A percentile compares a stretch with the other conserved stretches of the same genome.
phyloP scores from a whole-genome alignment of 2,888 invertebrate genomes.

The Dendrolimus houi region DNA sequence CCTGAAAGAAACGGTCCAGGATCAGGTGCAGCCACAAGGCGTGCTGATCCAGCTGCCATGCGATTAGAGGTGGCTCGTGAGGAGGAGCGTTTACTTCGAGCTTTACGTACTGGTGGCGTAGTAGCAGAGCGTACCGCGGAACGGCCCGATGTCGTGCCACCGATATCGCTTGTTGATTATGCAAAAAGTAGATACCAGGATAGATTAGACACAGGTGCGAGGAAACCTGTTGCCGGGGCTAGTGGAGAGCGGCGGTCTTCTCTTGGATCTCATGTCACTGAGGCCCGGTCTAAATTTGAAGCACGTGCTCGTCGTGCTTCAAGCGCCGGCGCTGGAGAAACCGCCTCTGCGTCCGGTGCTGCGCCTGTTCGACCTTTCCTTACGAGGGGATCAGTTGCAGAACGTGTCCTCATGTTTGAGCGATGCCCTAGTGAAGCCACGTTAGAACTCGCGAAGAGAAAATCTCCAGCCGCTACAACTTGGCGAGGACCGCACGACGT shows the following conservation, averaged over 20 bases:
- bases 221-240: conserved; percentile 62
- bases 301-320: conserved; percentile 69
- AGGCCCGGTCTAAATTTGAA: conserved; percentile 68
- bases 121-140: conserved; percentile 64
- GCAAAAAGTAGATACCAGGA: conserved; percentile 81
- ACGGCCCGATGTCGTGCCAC: conserved; percentile 67
- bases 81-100: conserved; percentile 86
- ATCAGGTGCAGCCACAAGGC: conserved; percentile 50
- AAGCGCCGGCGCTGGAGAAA: conserved; percentile 56
- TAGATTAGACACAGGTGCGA: conserved; percentile 67
- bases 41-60: conserved; percentile 70
- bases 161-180: conserved; percentile 78
- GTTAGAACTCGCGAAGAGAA: conserved; percentile 79
- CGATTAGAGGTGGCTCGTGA: conserved; percentile 86
- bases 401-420: conserved; percentile 92
- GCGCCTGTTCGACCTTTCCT: conserved; percentile 88
- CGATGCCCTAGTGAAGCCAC: conserved; percentile 89
- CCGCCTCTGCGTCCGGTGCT: conserved; percentile 43
- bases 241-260: conserved; percentile 60
- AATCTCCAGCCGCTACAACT: conserved; percentile 69
- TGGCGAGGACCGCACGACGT: conserved; percentile 76
- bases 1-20: conserved; percentile 65
- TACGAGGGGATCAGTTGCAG: conserved; percentile 93
- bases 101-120: conserved; percentile 82
- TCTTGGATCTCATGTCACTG: conserved; percentile 67